Percentiles rank a stretch among this genome's conserved stretches.
These are phyloP conservation scores for Mesoligia furuncula DNA, from an alignment of 2,888 invertebrate species.

Conservation along the genomic window DNA sequence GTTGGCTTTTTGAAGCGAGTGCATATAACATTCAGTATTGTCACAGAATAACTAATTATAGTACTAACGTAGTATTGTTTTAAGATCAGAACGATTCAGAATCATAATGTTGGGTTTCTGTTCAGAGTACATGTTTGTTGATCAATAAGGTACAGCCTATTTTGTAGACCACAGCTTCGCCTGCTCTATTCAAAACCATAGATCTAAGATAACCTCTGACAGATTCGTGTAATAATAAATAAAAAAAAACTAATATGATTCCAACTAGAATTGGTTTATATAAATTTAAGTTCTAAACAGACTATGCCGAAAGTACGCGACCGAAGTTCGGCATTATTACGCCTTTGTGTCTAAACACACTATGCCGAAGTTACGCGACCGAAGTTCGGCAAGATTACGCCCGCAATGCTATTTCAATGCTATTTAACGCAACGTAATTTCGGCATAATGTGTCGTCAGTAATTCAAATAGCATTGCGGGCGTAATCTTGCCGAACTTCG, in stretches of 20 bases:
- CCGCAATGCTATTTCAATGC: too few relatives aligned
- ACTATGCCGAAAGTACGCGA: too few relatives aligned
- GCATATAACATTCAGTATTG: not conserved
- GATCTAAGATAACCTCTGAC: not conserved
- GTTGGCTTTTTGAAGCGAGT: not conserved
- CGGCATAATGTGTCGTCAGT: too few relatives aligned
- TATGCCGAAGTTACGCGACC: too few relatives aligned
- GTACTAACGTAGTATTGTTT: not conserved
- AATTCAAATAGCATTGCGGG: too few relatives aligned
- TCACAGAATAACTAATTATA: too few relatives aligned
- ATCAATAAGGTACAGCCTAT: not conserved
- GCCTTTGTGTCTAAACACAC: too few relatives aligned
- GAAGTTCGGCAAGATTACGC: too few relatives aligned
- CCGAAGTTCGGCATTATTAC: too few relatives aligned
- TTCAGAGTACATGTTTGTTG: conserved; percentile 3
- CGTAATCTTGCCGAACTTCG: too few relatives aligned
- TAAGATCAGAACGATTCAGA: conserved; percentile 5
- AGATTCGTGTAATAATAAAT: not conserved
- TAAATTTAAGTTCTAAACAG: not conserved
- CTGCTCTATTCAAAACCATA: not conserved
- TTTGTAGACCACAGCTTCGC: not conserved
- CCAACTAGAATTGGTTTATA: conserved; percentile 19
- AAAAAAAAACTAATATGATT: conserved; percentile 19
- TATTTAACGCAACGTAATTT: too few relatives aligned
- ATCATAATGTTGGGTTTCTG: not conserved